Evolutionary conservation across 2,113 vertebrate species (phyloP).

Genomic region (Cygnus atratus): DNA sequence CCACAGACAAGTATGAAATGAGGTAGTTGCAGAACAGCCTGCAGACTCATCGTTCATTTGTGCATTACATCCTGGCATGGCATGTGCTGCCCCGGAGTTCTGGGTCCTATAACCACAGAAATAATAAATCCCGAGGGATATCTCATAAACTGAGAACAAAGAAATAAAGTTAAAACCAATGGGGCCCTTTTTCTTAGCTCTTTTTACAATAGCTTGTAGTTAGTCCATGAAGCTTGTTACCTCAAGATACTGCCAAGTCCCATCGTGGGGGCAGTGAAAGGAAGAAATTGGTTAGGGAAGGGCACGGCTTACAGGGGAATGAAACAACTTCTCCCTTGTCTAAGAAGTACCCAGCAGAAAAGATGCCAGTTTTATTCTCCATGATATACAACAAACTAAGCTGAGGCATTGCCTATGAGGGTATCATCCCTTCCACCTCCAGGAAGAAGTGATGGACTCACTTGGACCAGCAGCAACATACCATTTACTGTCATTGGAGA

Average conservation of each 20-base stretch:
- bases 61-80: background rate
- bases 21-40: background rate
- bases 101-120: background rate
- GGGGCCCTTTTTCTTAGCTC: background rate
- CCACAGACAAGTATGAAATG: accelerated
- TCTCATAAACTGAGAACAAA: background rate
- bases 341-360: background rate
- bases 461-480: background rate
- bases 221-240: background rate
- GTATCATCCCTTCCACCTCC: background rate
- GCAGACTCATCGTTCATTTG: background rate
- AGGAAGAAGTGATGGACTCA: background rate
- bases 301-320: background rate
- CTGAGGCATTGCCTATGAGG: background rate
- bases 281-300: background rate
- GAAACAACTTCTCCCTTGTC: background rate
- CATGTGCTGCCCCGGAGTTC: background rate
- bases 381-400: background rate
- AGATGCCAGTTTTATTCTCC: background rate
- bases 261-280: background rate
- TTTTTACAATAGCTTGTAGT: background rate
- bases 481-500: background rate
- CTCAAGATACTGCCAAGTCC: background rate
- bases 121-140: background rate
- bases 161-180: background rate